Base-by-base conservation (phyloP, 2,888 invertebrate genomes). In the Drymonia ruficornis region DNA sequence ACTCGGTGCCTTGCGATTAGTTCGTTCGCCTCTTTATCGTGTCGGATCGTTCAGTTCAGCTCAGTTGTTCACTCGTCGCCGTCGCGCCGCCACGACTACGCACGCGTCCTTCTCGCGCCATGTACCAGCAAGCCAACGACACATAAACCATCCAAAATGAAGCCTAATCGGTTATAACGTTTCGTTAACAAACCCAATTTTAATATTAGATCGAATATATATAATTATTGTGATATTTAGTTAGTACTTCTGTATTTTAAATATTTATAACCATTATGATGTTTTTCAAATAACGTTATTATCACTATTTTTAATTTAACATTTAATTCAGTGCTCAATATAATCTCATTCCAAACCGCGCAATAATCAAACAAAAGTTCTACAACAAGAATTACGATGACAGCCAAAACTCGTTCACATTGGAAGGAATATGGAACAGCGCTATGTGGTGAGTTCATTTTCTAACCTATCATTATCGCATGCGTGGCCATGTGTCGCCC, bases 391-490 rank as follows among this genome's bases (percentile, higher is more conserved):
- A 74, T 81, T 79, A 72, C 84, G 81, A 93, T 93, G 93, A 90
- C 92, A 82, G 87, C 90, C 80, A 91, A 89, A 87, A 86, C 90
- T 86, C 90, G 90, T 83, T 91, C 92, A 80, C 93, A 93, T 87
- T 93, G 91, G 93, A 93, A 93, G 87, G 93, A 93, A 90, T 93
- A 93, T 86, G 91, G 89, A 86, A 91, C 91, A 80, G 93, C 93
- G 76, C 83, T 93, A 72, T 93, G 91, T 87, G 93, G 93, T 93
- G 77, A 93, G 92, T 91, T 69, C 63, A 55, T 63, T 68, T 86
- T 83, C 85, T 91, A 90, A 89, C 90, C 89, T 91, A 86, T 84
- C 66, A 74, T 65, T 72, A 74, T 63, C 47, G 70, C 69, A 68
- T 76, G 66, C 56, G 68, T 67, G 61, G 61, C 79, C 85, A 84